A percentile compares a stretch with the other conserved stretches of the same genome.
Evolutionary conservation across 2,113 vertebrate species (phyloP).

Genomic region (Hucho hucho): DNA sequence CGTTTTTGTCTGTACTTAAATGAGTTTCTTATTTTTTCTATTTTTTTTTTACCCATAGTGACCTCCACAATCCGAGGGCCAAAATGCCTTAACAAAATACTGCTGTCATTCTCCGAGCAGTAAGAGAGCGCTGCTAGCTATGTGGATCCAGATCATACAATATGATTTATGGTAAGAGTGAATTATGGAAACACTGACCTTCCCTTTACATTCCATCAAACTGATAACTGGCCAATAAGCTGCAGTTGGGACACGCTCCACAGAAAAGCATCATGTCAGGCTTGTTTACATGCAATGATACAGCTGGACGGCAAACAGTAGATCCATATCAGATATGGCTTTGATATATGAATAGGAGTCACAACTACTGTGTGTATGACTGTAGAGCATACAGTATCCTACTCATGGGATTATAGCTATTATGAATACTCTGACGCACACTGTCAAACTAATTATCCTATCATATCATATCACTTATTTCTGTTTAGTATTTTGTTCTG

Average conservation of each 20-base stretch:
- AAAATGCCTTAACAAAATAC: slow-evolving; percentile 35
- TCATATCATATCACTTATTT: background rate
- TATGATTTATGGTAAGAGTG: slow-evolving; percentile 68
- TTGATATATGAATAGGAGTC: slow-evolving; percentile 41
- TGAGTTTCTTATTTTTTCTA: too few relatives aligned
- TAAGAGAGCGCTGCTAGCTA: background rate
- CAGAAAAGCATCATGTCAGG: slow-evolving; percentile 28
- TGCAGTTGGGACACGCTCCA: slow-evolving; percentile 53
- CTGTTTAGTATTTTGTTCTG: background rate
- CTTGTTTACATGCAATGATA: slow-evolving; percentile 55
- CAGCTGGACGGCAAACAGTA: slow-evolving; percentile 39
- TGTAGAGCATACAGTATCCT: background rate
- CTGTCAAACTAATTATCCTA: background rate
- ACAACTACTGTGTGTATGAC: background rate
- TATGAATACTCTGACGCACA: background rate
- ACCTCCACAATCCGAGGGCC: slow-evolving; percentile 7
- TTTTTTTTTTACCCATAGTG: background rate
- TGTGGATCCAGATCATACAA: slow-evolving; percentile 54
- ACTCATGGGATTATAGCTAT: background rate
- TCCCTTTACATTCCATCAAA: slow-evolving; percentile 71
- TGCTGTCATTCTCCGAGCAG: slow-evolving; percentile 19
- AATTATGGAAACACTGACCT: slow-evolving; percentile 75
- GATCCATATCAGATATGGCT: slow-evolving; percentile 49
- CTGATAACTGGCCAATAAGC: slow-evolving; percentile 69
- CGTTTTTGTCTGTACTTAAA: background rate